phyloP scores from a whole-genome alignment of 2,888 invertebrate species.

The Heteromurus nitidus region DNA sequence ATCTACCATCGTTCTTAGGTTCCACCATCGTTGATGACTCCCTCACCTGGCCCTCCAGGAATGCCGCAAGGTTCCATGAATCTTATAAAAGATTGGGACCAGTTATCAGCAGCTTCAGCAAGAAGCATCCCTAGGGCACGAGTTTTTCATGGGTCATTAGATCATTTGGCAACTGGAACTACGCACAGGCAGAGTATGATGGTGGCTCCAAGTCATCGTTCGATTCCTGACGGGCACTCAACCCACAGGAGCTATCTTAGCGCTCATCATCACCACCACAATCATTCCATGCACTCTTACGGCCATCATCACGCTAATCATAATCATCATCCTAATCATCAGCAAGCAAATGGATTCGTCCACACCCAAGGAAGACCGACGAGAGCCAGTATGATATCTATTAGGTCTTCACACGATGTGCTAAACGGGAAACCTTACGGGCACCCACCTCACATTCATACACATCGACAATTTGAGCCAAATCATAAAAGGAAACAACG shows the following conservation, averaged over 20 bases:
- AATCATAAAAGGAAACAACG: conserved; percentile 67
- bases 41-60: conserved; percentile 70
- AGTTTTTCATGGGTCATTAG: conserved; percentile 79
- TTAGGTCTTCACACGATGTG: conserved; percentile 70
- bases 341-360: conserved; percentile 46
- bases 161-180: conserved; percentile 61
- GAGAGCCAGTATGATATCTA: conserved; percentile 70
- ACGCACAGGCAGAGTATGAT: conserved; percentile 56
- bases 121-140: conserved; percentile 91
- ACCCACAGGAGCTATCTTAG: conserved; percentile 72
- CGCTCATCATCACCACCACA: conserved; percentile 72
- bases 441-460: conserved; percentile 38
- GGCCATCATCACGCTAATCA: conserved; percentile 27
- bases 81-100: conserved; percentile 83
- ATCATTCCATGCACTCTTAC: conserved; percentile 70
- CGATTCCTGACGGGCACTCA: conserved; percentile 72
- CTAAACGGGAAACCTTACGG: conserved; percentile 39
- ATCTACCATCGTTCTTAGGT: too few relatives aligned
- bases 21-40: conserved; percentile 67
- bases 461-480: conserved; percentile 71
- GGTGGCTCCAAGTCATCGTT: conserved; percentile 60
- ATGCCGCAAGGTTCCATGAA: conserved; percentile 68
- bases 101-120: conserved; percentile 92
- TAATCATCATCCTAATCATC: conserved; percentile 16
- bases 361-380: conserved; percentile 71